Evolutionary conservation across 2,113 vertebrate species (phyloP).

Genomic region (Todiramphus saurophagus): DNA sequence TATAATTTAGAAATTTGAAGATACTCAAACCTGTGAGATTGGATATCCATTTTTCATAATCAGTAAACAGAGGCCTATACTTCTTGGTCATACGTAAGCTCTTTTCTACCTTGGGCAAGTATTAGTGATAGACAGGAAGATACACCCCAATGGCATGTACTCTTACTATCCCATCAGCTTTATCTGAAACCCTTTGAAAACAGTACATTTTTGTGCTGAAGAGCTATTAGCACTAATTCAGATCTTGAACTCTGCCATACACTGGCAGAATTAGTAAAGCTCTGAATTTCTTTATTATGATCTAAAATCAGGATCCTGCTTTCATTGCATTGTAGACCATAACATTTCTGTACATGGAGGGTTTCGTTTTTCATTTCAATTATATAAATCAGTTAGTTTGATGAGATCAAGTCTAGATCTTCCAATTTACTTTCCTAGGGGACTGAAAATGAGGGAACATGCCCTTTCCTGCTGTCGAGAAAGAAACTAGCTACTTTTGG

Average conservation of each 20-base stretch:
- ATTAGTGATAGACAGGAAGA: background rate
- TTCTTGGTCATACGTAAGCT: background rate
- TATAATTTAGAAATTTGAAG: background rate
- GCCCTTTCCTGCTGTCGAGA: accelerated
- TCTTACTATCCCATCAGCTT: background rate
- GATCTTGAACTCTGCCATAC: background rate
- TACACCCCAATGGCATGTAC: background rate
- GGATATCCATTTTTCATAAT: background rate
- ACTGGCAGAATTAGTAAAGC: background rate
- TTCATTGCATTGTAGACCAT: background rate
- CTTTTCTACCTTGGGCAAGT: background rate
- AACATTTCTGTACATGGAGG: background rate
- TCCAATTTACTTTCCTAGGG: background rate
- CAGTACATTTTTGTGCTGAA: background rate
- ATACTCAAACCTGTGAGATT: background rate
- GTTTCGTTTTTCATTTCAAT: background rate
- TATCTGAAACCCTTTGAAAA: background rate
- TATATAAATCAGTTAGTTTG: background rate
- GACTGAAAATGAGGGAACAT: background rate
- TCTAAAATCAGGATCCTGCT: background rate
- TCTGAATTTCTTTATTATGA: background rate
- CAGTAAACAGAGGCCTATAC: background rate
- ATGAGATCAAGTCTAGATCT: background rate
- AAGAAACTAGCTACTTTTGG: background rate
- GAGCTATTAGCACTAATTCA: background rate